phyloP scores from a whole-genome alignment of 2,113 vertebrate genomes.

The human region GRCh38 chr18:76432501-76433000 shows the following conservation, averaged over 20 bases:
- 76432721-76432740: not conserved
- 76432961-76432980: too few relatives aligned
- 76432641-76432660: not conserved
- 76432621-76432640: not conserved
- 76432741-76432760: fast-evolving
- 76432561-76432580: not conserved
- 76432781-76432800: too few relatives aligned
- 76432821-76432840: not conserved
- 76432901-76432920: too few relatives aligned
- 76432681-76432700: too few relatives aligned
- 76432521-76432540: not conserved
- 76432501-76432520: not conserved
- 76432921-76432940: fast-evolving
- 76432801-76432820: too few relatives aligned
- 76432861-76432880: too few relatives aligned
- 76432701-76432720: fast-evolving
- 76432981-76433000: not conserved
- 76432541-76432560: not conserved
- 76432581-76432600: not conserved
- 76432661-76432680: not conserved
- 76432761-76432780: fast-evolving
- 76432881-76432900: not conserved
- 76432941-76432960: too few relatives aligned
- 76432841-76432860: not conserved
- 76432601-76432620: not conserved